Conservation (phyloP, 2,888 invertebrate genomes). For the Sclerodermus sp. region DNA sequence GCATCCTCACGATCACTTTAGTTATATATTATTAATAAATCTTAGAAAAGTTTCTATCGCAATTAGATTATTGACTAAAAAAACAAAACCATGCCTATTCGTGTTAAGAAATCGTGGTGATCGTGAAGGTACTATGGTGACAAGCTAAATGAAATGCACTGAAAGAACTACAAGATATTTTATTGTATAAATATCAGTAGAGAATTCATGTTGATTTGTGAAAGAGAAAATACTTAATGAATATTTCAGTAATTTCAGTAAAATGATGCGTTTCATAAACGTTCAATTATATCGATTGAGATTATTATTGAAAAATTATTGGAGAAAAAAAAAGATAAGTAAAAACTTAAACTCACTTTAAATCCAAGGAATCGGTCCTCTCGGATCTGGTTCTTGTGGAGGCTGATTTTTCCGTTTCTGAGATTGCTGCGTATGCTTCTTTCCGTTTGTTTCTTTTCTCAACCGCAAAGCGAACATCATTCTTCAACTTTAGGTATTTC, state of each 20-base stretch:
- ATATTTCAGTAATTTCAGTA: neutral
- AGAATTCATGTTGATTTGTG: no score
- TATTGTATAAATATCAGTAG: no score
- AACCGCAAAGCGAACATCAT: slow-evolving; percentile 76
- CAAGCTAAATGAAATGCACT: slow-evolving; percentile 24
- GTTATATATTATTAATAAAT: neutral
- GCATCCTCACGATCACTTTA: slow-evolving; percentile 48
- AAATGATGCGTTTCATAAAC: no score
- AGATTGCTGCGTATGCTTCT: slow-evolving; percentile 66
- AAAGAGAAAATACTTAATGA: no score
- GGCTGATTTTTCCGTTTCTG: slow-evolving; percentile 78
- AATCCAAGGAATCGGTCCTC: slow-evolving; percentile 57
- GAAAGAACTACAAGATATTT: neutral
- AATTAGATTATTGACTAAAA: no score
- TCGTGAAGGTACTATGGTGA: slow-evolving; percentile 41
- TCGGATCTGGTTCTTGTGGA: slow-evolving; percentile 66
- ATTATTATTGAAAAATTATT: no score
- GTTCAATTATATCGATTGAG: no score
- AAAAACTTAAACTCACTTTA: slow-evolving; percentile 52
- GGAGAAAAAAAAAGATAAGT: neutral
- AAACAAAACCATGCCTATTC: slow-evolving; percentile 4
- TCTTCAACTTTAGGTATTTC: slow-evolving; percentile 78
- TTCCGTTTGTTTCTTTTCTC: slow-evolving; percentile 71
- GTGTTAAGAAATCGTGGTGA: slow-evolving; percentile 36
- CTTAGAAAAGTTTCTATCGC: no score